Base-by-base conservation (phyloP, 2,888 invertebrate genomes). In the Xylota sylvarum region DNA sequence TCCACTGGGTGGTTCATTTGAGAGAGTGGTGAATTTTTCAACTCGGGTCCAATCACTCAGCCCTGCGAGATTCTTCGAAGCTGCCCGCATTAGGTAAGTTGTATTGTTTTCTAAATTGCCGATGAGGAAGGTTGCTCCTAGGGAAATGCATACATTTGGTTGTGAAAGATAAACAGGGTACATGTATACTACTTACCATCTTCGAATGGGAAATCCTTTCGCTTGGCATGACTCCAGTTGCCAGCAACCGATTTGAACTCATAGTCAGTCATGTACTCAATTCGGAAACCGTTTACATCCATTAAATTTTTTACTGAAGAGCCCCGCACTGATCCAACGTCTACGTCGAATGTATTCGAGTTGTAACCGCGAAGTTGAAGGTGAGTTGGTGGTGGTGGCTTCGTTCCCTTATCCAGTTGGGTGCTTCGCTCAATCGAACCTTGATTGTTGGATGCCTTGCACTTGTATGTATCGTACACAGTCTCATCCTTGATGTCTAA, bases 51-150 rank as follows among this genome's bases (percentile, higher is more conserved):
- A 93, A 87, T 92, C 92, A 84, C 93, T 93, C 70, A 93, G 90
- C n/a, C 94, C 94, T 9, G 94, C 94, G 19, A 92, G 90, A 89
- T 94, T 94, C 72, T 92, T 92, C 2, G 94, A 93, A 35, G 94
- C 94, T 1, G 93, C 94, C 65, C 93, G 91, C 81, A 94, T 92
- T 77, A 93, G 92, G 89, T 94, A 94, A 37, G 92, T 92, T 2
- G 94, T 94, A 87, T 94, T 92, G 32, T 92, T 91, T 23, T 92
- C 90, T 50, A 94, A 90, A 65, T 93, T 91, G 14, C 91, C 91
- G 50, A 94, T 89, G 4, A 93, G 90, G 89, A 94, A 94, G 67
- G 92, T 93, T 77, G 93, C 93, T 76, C 93, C 94, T 94, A 90
- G 27, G 74, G 43, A 86, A 5, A 62, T 3, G 30, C 1, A 27